phyloP scores from a whole-genome alignment of 2,888 invertebrate species.

The Netelia fuscicornis region DNA sequence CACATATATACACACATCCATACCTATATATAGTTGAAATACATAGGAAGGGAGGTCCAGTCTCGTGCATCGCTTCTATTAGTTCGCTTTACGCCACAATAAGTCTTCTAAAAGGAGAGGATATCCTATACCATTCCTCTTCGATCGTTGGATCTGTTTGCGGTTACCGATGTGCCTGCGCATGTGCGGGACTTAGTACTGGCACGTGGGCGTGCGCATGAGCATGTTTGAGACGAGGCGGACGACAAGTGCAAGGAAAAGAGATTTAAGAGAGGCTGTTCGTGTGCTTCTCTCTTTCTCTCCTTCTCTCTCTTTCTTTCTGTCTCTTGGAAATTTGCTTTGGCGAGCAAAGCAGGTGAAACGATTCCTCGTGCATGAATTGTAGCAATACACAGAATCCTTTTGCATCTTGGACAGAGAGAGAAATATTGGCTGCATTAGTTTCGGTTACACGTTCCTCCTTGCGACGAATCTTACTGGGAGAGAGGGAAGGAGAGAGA shows the following conservation, averaged over 20 bases:
- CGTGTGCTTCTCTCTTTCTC: too few species aligned
- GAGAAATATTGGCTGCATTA: too few species aligned
- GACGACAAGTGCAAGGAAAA: too few species aligned
- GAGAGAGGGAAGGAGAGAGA: not conserved
- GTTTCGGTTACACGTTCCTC: too few species aligned
- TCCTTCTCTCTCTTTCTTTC: too few species aligned
- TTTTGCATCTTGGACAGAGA: too few species aligned
- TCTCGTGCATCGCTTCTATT: conserved; percentile 30
- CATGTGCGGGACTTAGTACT: too few species aligned
- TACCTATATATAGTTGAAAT: not conserved
- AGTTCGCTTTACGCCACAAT: conserved; percentile 56
- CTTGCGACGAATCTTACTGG: not conserved
- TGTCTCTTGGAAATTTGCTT: not conserved
- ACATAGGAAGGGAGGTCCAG: conserved; percentile 27
- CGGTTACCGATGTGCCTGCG: not conserved
- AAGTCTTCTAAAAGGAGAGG: conserved; percentile 45
- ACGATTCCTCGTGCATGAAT: too few species aligned
- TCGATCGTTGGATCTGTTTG: conserved; percentile 33
- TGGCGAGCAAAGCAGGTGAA: too few species aligned
- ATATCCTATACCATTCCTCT: conserved; percentile 15
- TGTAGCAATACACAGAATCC: too few species aligned
- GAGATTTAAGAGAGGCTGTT: too few species aligned
- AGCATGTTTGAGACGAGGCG: not conserved
- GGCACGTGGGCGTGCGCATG: not conserved
- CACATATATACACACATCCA: not conserved